Conservation (phyloP, 2,888 invertebrate genomes). For the Imbricaverruca yamaguchii region DNA sequence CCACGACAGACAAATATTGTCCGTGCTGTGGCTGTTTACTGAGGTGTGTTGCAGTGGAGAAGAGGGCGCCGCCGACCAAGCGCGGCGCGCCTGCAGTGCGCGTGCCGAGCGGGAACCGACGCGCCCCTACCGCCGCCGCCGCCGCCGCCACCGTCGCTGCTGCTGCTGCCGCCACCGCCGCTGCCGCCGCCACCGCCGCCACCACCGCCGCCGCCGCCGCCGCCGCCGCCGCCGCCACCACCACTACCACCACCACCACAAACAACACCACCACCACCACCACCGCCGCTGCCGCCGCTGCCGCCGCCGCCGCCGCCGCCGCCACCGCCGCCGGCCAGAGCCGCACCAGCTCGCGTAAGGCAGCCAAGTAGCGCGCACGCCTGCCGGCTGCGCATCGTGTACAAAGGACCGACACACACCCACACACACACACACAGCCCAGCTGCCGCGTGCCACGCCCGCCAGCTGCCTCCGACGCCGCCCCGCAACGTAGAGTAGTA, state of each 20-base stretch:
- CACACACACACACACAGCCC: background rate
- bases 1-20: background rate
- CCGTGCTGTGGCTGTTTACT: background rate
- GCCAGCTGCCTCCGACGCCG: no score
- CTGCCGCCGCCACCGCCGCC: background rate
- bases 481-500: no score
- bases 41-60: background rate
- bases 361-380: background rate
- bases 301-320: background rate
- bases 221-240: background rate
- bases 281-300: no score
- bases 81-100: background rate
- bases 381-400: background rate
- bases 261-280: no score
- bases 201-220: background rate
- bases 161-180: no score
- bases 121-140: background rate
- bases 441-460: no score
- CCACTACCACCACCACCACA: background rate
- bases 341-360: constrained; percentile 14
- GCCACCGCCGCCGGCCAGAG: background rate
- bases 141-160: no score
- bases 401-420: constrained; percentile 3
- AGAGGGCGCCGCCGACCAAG: constrained; percentile 11
- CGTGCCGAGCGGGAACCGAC: background rate